A percentile compares a stretch with the other conserved stretches of the same genome.
phyloP scores from a whole-genome alignment of 2,113 vertebrate genomes.

The Gobiocypris rarus region DNA sequence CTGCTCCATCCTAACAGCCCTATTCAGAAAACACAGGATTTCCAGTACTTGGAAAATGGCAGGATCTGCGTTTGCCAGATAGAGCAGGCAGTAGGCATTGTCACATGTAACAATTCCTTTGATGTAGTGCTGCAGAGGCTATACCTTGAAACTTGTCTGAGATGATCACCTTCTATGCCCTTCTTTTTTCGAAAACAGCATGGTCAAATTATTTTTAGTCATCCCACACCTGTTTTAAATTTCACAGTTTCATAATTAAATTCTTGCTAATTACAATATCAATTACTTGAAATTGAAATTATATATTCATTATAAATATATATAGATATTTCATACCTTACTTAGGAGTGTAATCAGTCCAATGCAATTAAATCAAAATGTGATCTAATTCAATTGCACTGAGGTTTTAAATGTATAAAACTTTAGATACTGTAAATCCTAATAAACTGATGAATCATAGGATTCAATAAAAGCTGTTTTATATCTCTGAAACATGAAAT shows the following conservation, averaged over 20 bases:
- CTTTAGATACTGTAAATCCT: conserved; percentile 46
- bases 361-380: not conserved
- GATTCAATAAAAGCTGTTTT: conserved; percentile 37
- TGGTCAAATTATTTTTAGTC: not conserved
- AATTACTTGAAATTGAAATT: not conserved
- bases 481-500: conserved; percentile 36
- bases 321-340: not conserved
- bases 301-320: not conserved
- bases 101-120: conserved; percentile 33
- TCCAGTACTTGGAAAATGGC: conserved; percentile 30
- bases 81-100: conserved; percentile 26
- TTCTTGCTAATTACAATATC: not conserved
- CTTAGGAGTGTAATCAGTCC: conserved; percentile 10
- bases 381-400: not conserved
- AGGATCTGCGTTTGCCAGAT: conserved; percentile 36
- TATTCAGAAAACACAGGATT: conserved; percentile 47
- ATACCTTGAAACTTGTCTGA: not conserved
- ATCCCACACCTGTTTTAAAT: not conserved
- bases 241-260: not conserved
- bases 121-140: conserved; percentile 3
- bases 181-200: not conserved
- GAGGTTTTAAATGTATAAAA: conserved; percentile 32
- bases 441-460: conserved; percentile 51
- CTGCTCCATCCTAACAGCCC: conserved; percentile 1
- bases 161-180: not conserved